These are phyloP conservation scores for Mormyrus hasselquistii DNA, from an alignment of 2,797 vertebrate genomes.

Conservation along the genomic window DNA sequence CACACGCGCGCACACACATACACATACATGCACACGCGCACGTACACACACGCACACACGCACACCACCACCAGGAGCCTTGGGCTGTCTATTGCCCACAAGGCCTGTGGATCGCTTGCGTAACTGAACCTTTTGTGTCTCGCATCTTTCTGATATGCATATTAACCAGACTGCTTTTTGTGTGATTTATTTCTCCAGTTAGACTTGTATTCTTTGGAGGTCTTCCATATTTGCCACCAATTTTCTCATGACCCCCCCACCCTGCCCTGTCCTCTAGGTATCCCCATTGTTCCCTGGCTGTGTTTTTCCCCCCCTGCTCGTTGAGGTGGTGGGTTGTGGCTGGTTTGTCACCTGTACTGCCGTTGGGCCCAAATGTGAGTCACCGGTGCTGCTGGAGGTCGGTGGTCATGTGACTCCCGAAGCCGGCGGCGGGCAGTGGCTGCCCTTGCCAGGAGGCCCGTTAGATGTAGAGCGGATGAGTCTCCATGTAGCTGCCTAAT, in stretches of 20 bases:
- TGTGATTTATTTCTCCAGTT: background rate
- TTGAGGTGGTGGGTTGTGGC: background rate
- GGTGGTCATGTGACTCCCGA: background rate
- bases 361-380: background rate
- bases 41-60: no score
- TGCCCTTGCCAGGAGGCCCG: background rate
- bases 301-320: background rate
- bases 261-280: background rate
- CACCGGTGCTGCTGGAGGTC: background rate
- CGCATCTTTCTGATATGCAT: background rate
- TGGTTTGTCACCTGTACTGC: background rate
- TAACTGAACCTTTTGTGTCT: background rate
- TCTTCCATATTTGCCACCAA: background rate
- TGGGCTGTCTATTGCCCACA: background rate
- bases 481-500: background rate
- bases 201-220: background rate
- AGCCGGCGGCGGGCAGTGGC: background rate
- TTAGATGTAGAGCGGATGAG: background rate
- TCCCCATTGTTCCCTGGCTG: background rate
- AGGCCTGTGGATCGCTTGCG: background rate
- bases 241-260: background rate
- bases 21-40: no score
- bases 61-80: background rate
- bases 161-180: background rate
- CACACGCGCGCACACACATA: no score